Conservation (phyloP, 2,888 invertebrate genomes). For the Synanthedon myopaeformis region DNA sequence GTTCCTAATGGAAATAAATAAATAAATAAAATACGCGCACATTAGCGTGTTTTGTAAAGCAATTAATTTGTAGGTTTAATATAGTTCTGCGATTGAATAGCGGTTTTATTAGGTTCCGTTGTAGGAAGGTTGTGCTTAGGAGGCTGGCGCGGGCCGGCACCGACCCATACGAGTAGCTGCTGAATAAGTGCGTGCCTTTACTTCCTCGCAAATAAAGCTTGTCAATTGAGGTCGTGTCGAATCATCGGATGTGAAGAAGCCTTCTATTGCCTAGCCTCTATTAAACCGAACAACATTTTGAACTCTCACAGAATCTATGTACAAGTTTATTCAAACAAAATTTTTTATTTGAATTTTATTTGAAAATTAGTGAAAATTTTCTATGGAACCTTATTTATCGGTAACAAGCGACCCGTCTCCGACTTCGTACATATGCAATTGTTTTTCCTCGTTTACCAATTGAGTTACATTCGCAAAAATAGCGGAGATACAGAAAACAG, state of each 20-base stretch:
- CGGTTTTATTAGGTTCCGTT: constrained; percentile 13
- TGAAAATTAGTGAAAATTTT: too few species aligned
- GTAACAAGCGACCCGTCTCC: too few species aligned
- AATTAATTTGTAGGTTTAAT: constrained; percentile 6
- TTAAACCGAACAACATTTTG: too few species aligned
- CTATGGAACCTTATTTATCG: too few species aligned
- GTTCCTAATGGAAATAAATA: constrained; percentile 1
- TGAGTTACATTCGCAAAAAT: too few species aligned
- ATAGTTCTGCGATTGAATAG: background rate
- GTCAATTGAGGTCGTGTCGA: background rate
- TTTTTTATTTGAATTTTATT: too few species aligned
- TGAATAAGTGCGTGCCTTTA: constrained; percentile 12
- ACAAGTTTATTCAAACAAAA: too few species aligned
- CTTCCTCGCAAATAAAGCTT: constrained; percentile 1
- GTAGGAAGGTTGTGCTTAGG: constrained; percentile 11
- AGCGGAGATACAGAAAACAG: too few species aligned
- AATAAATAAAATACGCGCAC: constrained; percentile 4
- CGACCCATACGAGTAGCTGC: constrained; percentile 2
- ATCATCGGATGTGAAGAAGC: background rate
- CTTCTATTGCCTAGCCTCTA: background rate
- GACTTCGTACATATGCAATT: too few species aligned
- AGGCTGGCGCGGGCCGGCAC: constrained; percentile 19
- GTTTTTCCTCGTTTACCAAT: too few species aligned
- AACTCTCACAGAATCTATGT: too few species aligned
- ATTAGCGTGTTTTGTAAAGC: constrained; percentile 8